These are phyloP conservation scores for Phalacrocorax aristotelis DNA, from an alignment of 2,113 vertebrate genomes.

Conservation along the genomic window DNA sequence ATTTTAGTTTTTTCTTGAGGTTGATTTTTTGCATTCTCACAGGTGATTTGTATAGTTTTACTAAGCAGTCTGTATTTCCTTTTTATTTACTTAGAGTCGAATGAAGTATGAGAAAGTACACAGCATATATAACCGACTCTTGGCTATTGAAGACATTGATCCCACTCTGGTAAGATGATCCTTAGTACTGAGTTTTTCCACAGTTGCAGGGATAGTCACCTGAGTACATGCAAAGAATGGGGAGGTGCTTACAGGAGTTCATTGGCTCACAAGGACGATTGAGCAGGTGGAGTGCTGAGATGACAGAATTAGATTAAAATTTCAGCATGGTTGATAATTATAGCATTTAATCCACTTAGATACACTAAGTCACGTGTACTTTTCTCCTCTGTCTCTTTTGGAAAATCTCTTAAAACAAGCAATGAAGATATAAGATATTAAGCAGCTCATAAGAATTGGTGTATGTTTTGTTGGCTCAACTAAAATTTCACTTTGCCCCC, in stretches of 20 bases:
- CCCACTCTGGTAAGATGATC: conserved; percentile 88
- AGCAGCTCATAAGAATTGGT: background rate
- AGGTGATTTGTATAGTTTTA: background rate
- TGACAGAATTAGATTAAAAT: background rate
- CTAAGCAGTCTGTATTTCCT: background rate
- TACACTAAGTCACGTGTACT: background rate
- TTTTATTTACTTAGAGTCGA: conserved; percentile 82
- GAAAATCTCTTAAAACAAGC: background rate
- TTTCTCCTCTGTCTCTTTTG: background rate
- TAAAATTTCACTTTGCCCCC: background rate
- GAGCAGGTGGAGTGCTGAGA: background rate
- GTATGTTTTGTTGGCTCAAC: background rate
- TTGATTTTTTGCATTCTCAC: background rate
- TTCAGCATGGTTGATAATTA: background rate
- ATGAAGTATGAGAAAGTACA: conserved; percentile 99
- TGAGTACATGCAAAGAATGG: background rate
- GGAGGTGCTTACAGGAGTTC: background rate
- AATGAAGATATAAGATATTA: background rate
- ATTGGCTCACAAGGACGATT: background rate
- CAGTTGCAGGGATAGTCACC: background rate
- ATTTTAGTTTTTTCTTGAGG: background rate
- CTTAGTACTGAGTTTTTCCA: background rate
- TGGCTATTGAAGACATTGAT: conserved; percentile 97
- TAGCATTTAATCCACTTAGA: background rate
- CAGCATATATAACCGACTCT: conserved; percentile 94